Conservation (phyloP, 2,113 vertebrate species). For the Spea bombifrons region DNA sequence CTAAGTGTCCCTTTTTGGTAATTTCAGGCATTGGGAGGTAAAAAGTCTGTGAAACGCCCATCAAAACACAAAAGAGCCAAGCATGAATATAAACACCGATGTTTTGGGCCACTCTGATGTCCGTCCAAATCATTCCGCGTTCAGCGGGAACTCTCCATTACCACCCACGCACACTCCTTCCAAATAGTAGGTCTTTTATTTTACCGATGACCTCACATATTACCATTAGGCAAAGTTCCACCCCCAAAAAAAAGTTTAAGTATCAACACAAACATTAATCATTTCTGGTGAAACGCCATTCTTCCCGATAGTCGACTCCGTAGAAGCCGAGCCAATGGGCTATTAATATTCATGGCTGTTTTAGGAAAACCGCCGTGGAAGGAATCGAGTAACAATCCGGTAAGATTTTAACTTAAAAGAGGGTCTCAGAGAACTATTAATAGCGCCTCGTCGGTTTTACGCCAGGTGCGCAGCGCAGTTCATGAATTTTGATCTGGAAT, state of each 20-base stretch:
- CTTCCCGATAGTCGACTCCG: slow-evolving; percentile 23
- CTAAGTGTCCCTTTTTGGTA: too few species aligned
- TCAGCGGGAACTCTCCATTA: slow-evolving; percentile 49
- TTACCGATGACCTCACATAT: slow-evolving; percentile 38
- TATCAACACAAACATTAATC: slow-evolving; percentile 40
- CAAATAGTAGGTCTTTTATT: slow-evolving; percentile 23
- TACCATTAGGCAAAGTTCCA: slow-evolving; percentile 38
- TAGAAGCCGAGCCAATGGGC: slow-evolving; percentile 10
- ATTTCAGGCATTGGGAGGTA: too few species aligned
- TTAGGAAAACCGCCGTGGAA: slow-evolving; percentile 37
- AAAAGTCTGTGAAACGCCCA: too few species aligned
- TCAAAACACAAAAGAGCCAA: not conserved
- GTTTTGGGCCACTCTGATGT: not conserved
- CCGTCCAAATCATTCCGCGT: slow-evolving; percentile 18
- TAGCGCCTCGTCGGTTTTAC: not conserved
- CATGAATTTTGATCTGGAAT: not conserved
- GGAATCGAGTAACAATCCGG: slow-evolving; percentile 28
- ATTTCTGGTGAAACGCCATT: slow-evolving; percentile 9
- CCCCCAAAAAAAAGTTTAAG: not conserved
- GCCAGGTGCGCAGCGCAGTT: not conserved
- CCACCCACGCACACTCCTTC: slow-evolving; percentile 27
- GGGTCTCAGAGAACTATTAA: slow-evolving; percentile 27
- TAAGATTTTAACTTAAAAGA: slow-evolving; percentile 24
- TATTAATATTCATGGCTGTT: slow-evolving; percentile 26
- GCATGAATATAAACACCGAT: not conserved